These are phyloP conservation scores for Belonocnema kinseyi DNA, from an alignment of 1,140 invertebrate species.

Conservation along the genomic window DNA sequence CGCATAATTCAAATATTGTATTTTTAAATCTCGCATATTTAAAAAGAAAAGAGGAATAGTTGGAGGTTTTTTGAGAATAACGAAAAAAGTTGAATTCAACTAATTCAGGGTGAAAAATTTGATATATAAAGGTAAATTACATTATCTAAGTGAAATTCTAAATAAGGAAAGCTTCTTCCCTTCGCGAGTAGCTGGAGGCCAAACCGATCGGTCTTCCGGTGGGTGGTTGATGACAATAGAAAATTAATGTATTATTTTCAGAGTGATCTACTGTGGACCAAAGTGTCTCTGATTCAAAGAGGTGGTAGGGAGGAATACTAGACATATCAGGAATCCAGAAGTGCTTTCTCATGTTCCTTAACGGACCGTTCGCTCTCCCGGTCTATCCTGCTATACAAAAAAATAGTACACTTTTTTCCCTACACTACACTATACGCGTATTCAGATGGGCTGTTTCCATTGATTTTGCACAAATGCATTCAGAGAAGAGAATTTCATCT, in stretches of 20 bases:
- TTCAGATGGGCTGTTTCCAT: slow-evolving; percentile 15
- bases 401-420: slow-evolving; percentile 56
- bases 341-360: slow-evolving; percentile 76
- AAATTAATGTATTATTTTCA: slow-evolving; percentile 74
- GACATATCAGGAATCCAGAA: slow-evolving; percentile 69
- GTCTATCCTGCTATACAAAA: slow-evolving; percentile 57
- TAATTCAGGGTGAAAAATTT: too few relatives aligned
- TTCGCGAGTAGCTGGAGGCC: slow-evolving; percentile 2
- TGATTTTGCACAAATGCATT: neutral
- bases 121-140: too few relatives aligned
- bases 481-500: neutral
- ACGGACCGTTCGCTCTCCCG: slow-evolving; percentile 61
- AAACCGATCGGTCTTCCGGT: slow-evolving; percentile 62
- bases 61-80: too few relatives aligned
- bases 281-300: slow-evolving; percentile 51
- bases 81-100: too few relatives aligned
- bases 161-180: too few relatives aligned
- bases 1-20: too few relatives aligned
- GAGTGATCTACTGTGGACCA: slow-evolving; percentile 62
- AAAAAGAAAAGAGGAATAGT: too few relatives aligned
- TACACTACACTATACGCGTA: slow-evolving; percentile 27
- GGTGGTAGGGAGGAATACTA: slow-evolving; percentile 49
- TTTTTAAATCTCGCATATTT: too few relatives aligned
- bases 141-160: too few relatives aligned
- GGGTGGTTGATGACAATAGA: slow-evolving; percentile 65